Percentiles rank a stretch among this genome's conserved stretches.
Conservation (phyloP, 2,113 vertebrate genomes). For the Oceanites oceanicus region DNA sequence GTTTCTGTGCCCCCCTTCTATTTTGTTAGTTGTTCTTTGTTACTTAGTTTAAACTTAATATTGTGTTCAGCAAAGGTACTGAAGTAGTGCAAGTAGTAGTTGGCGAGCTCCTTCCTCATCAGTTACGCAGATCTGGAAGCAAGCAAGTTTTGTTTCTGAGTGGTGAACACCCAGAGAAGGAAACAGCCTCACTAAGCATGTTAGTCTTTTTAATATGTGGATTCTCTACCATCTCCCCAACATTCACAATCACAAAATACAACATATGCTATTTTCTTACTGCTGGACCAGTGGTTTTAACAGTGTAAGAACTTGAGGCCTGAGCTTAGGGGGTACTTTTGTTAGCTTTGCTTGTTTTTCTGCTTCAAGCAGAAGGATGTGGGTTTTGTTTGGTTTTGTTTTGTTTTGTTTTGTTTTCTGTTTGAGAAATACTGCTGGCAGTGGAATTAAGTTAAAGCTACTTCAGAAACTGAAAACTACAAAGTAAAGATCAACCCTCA, state of each 20-base stretch:
- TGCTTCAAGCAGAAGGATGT: neutral
- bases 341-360: neutral
- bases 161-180: neutral
- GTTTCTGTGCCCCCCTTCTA: neutral
- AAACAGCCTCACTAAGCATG: neutral
- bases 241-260: neutral
- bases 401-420: neutral
- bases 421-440: neutral
- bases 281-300: neutral
- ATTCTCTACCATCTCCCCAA: neutral
- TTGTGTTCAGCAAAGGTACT: neutral
- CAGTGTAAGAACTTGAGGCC: neutral
- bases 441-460: neutral
- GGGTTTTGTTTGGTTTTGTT: neutral
- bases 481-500: neutral
- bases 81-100: neutral
- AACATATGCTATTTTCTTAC: neutral
- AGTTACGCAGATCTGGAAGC: neutral
- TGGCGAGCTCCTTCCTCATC: neutral
- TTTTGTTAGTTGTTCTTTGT: neutral
- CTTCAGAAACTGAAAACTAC: neutral
- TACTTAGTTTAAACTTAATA: neutral
- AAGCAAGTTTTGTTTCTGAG: neutral
- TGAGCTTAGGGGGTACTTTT: neutral
- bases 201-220: neutral